A percentile compares a stretch with the other conserved stretches of the same genome.
phyloP scores from a whole-genome alignment of 1,140 invertebrate species.

The Bombyx mandarina region DNA sequence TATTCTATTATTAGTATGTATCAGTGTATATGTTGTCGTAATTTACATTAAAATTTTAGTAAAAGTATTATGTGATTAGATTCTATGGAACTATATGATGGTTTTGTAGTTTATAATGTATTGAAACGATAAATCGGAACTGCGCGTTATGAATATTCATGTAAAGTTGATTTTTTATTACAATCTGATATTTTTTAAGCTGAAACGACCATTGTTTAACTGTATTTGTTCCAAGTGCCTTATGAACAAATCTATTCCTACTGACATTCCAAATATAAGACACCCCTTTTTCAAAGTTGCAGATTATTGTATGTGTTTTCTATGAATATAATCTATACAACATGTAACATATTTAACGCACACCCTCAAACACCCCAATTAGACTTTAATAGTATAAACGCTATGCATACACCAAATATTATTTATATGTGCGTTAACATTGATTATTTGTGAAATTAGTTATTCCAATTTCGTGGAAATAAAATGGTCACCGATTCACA shows the following conservation, averaged over 20 bases:
- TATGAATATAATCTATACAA: too few species aligned
- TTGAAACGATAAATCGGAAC: slow-evolving; percentile 5
- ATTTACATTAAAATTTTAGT: slow-evolving; percentile 15
- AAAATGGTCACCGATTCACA: too few species aligned
- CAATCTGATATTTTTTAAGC: slow-evolving; percentile 21
- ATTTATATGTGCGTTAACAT: too few species aligned
- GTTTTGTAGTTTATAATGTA: slow-evolving; percentile 42
- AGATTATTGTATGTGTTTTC: too few species aligned
- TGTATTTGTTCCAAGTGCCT: slow-evolving; percentile 69
- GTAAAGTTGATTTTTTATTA: background rate
- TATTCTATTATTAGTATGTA: slow-evolving; percentile 26
- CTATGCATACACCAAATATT: too few species aligned
- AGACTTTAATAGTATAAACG: too few species aligned
- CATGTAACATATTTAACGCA: too few species aligned
- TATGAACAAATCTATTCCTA: slow-evolving; percentile 67
- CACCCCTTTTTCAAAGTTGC: too few species aligned
- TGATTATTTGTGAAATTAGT: too few species aligned
- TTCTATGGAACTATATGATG: slow-evolving; percentile 46
- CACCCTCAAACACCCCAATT: too few species aligned
- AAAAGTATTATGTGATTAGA: slow-evolving; percentile 39
- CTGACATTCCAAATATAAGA: slow-evolving; percentile 32
- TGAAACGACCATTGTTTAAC: slow-evolving; percentile 30
- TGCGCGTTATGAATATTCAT: background rate
- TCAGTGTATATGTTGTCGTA: slow-evolving; percentile 36
- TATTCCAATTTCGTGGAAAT: too few species aligned